These are phyloP conservation scores for Fukomys damarensis DNA, from an alignment of 2,113 vertebrate species.

Conservation along the genomic window DNA sequence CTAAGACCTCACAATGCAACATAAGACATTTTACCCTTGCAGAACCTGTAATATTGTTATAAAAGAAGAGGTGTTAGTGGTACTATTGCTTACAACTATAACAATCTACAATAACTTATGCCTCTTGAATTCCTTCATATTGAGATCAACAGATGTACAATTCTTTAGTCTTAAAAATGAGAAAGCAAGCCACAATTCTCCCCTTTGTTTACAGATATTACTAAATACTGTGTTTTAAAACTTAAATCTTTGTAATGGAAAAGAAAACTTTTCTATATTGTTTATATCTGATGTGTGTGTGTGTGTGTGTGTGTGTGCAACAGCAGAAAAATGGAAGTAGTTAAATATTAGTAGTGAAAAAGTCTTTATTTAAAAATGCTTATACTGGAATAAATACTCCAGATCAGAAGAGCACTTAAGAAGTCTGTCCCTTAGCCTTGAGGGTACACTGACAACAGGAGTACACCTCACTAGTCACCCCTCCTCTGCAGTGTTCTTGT, in stretches of 20 bases:
- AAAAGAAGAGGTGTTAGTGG: not conserved
- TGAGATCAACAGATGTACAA: not conserved
- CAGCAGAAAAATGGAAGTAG: not conserved
- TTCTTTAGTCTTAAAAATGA: not conserved
- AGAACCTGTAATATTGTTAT: not conserved
- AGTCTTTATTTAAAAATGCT: slow-evolving; percentile 19
- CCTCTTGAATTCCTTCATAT: not conserved
- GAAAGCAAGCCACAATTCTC: not conserved
- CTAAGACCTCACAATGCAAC: not conserved
- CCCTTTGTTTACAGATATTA: not conserved
- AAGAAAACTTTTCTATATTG: not conserved
- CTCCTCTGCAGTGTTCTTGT: not conserved
- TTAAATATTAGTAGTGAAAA: not conserved
- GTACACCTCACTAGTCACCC: not conserved
- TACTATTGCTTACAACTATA: not conserved
- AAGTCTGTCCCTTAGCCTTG: not conserved
- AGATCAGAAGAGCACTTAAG: not conserved
- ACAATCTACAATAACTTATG: not conserved
- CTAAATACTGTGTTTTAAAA: not conserved
- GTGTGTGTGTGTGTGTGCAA: not conserved
- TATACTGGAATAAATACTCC: not conserved
- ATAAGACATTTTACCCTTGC: not conserved
- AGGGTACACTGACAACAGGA: not conserved
- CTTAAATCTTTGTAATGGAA: not conserved
- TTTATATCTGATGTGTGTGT: not conserved